Conservation (phyloP, 1,140 invertebrate species). For the Drosophila bipectinata region DNA sequence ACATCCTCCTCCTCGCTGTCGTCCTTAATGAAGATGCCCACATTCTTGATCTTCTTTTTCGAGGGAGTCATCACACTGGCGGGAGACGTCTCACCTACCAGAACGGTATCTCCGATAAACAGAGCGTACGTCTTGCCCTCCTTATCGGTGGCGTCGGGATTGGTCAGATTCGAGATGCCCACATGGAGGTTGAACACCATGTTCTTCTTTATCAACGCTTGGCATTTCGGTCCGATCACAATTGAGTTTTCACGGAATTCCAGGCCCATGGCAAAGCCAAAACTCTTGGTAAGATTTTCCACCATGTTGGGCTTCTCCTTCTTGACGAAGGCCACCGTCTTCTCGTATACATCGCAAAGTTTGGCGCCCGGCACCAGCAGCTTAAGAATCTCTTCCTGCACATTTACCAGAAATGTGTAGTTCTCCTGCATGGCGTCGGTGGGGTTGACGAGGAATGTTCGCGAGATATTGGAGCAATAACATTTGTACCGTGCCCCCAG, state of each 20-base stretch:
- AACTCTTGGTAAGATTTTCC: slow-evolving; percentile 96
- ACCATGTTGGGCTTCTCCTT: slow-evolving; percentile 93
- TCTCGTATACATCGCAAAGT: slow-evolving; percentile 95
- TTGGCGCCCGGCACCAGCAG: slow-evolving; percentile 92
- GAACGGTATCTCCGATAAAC: slow-evolving; percentile 98
- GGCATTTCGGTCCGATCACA: slow-evolving; percentile 95
- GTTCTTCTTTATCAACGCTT: slow-evolving; percentile 92
- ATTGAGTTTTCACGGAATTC: slow-evolving; percentile 98
- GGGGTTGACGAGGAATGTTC: slow-evolving; percentile 99
- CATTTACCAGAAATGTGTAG: slow-evolving; percentile 95
- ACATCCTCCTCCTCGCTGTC: slow-evolving; percentile 94
- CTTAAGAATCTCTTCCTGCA: slow-evolving; percentile 97
- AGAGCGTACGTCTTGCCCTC: slow-evolving; percentile 96
- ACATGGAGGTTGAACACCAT: slow-evolving; percentile 99
- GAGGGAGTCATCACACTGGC: slow-evolving; percentile 95
- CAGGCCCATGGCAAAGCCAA: slow-evolving; percentile 98
- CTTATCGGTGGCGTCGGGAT: slow-evolving; percentile 93
- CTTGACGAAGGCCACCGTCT: slow-evolving; percentile 92
- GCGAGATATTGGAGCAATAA: slow-evolving; percentile 99
- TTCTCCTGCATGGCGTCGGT: slow-evolving; percentile 91
- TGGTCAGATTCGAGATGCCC: slow-evolving; percentile 94
- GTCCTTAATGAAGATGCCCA: slow-evolving; percentile 98
- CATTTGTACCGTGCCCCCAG: slow-evolving; percentile 97
- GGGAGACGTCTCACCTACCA: slow-evolving; percentile 94
- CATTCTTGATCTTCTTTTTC: slow-evolving; percentile 98